Evolutionary conservation across 2,888 invertebrate species (phyloP).

Genomic region (Pandemis heparana): DNA sequence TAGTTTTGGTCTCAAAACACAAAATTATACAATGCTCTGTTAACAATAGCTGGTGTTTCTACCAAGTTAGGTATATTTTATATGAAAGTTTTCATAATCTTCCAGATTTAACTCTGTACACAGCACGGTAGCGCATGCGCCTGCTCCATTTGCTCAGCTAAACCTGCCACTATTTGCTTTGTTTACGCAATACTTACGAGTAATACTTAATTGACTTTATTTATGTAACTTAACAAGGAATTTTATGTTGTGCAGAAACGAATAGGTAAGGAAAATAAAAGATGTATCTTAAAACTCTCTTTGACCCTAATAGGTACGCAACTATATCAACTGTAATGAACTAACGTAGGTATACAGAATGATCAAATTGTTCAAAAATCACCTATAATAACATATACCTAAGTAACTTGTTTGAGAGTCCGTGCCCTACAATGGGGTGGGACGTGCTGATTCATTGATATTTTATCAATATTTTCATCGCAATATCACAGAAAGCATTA

Average conservation of each 20-base stretch:
- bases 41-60: slow-evolving; percentile 69
- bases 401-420: too few relatives aligned
- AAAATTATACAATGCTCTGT: slow-evolving; percentile 69
- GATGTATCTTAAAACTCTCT: too few relatives aligned
- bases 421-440: too few relatives aligned
- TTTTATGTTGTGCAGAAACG: slow-evolving; percentile 13
- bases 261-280: slow-evolving; percentile 4
- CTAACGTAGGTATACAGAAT: too few relatives aligned
- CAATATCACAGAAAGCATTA: too few relatives aligned
- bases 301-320: too few relatives aligned
- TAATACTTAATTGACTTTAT: slow-evolving; percentile 27
- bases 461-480: too few relatives aligned
- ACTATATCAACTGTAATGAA: too few relatives aligned
- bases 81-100: slow-evolving; percentile 43
- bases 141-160: slow-evolving; percentile 40
- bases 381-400: too few relatives aligned
- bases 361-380: too few relatives aligned
- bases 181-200: slow-evolving; percentile 36
- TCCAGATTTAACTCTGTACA: slow-evolving; percentile 37
- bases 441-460: too few relatives aligned
- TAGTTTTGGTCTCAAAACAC: slow-evolving; percentile 77
- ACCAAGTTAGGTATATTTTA: slow-evolving; percentile 53
- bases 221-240: slow-evolving; percentile 24
- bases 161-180: slow-evolving; percentile 40
- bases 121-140: slow-evolving; percentile 37